These are phyloP conservation scores for Panorpa germanica DNA, from an alignment of 2,888 invertebrate genomes.

Conservation along the genomic window DNA sequence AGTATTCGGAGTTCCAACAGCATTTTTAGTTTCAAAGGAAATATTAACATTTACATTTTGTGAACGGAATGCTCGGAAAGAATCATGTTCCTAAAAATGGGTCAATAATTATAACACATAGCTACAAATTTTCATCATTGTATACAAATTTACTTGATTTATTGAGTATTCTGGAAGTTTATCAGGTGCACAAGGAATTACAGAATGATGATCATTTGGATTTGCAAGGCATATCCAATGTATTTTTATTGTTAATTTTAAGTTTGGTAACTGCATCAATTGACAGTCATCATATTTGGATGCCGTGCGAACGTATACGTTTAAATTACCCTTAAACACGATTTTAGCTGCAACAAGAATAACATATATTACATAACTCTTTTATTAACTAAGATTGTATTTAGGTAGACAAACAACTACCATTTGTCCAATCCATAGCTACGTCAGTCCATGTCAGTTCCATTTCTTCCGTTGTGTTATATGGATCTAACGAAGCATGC, in stretches of 20 bases:
- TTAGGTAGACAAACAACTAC: slow-evolving; percentile 21
- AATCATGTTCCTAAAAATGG: slow-evolving; percentile 65
- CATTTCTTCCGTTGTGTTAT: slow-evolving; percentile 98
- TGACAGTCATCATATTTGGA: slow-evolving; percentile 98
- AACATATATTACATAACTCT: slow-evolving; percentile 4
- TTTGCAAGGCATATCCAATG: slow-evolving; percentile 87
- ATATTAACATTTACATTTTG: slow-evolving; percentile 64
- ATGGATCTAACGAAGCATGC: slow-evolving; percentile 93
- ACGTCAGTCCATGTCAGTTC: slow-evolving; percentile 90
- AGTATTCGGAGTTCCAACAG: slow-evolving; percentile 23
- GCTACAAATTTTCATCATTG: slow-evolving; percentile 6
- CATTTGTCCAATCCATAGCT: slow-evolving; percentile 91
- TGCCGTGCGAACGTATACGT: slow-evolving; percentile 89
- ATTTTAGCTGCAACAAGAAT: slow-evolving; percentile 43
- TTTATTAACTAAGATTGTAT: slow-evolving; percentile 5
- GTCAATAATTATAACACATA: slow-evolving; percentile 2
- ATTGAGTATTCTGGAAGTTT: slow-evolving; percentile 93
- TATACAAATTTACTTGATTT: slow-evolving; percentile 44
- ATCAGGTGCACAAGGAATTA: slow-evolving; percentile 90
- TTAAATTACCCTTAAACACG: slow-evolving; percentile 80
- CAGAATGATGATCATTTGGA: slow-evolving; percentile 88
- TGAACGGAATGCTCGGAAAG: slow-evolving; percentile 85
- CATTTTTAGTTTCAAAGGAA: slow-evolving; percentile 52
- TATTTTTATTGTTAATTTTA: slow-evolving; percentile 65
- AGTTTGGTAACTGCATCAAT: slow-evolving; percentile 74